phyloP scores from a whole-genome alignment of 2,113 vertebrate genomes.

The Vombatus ursinus region DNA sequence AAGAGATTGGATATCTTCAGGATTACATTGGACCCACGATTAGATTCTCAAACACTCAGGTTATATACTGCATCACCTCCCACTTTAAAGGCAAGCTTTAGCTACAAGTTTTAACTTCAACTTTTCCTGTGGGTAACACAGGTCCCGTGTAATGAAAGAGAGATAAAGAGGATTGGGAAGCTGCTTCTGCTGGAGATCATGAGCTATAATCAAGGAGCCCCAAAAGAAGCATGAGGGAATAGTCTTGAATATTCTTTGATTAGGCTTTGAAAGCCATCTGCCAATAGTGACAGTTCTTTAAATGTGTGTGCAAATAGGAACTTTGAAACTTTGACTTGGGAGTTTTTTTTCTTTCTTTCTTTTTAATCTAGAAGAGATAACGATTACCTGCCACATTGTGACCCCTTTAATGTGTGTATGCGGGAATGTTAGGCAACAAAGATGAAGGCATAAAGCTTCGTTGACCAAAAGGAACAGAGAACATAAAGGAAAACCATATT shows the following conservation, averaged over 20 bases:
- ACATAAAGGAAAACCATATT: conserved; percentile 8
- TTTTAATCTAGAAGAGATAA: conserved; percentile 21
- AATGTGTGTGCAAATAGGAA: conserved; percentile 9
- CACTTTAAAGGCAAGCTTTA: not conserved
- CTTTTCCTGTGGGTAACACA: not conserved
- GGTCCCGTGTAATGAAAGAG: not conserved
- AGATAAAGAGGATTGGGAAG: not conserved
- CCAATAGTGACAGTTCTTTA: conserved; percentile 17
- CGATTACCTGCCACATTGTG: conserved; percentile 11
- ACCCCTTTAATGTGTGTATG: not conserved
- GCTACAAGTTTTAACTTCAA: conserved; percentile 20
- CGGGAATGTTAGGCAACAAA: conserved; percentile 23
- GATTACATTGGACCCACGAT: not conserved
- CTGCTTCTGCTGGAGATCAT: not conserved
- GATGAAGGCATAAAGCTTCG: not conserved
- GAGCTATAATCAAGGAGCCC: not conserved
- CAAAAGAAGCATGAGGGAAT: not conserved
- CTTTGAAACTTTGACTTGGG: conserved; percentile 37
- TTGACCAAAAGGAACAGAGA: conserved; percentile 10
- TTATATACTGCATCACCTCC: not conserved
- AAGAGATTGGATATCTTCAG: conserved; percentile 25
- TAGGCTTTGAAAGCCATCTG: not conserved
- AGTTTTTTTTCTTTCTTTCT: conserved; percentile 34
- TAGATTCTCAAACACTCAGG: conserved; percentile 4
- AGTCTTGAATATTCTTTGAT: not conserved